Conservation (phyloP, 1,140 invertebrate species). For the Cydia amplana region DNA sequence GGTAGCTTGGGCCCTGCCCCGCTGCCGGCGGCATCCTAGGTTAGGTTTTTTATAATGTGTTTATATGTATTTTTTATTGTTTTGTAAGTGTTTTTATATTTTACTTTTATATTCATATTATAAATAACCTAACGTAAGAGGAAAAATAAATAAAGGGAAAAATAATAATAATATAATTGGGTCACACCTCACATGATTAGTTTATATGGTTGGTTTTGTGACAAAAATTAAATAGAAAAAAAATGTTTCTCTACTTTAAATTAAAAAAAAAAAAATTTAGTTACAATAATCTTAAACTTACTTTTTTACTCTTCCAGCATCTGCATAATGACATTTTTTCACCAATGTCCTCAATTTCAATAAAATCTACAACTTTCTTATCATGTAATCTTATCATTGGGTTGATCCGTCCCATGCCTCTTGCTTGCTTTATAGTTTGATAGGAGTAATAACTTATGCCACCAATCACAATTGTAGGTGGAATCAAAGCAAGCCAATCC, state of each 20-base stretch:
- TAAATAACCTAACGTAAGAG: too few species aligned
- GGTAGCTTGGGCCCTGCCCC: too few species aligned
- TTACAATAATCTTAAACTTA: too few species aligned
- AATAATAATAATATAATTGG: too few species aligned
- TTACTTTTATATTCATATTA: too few species aligned
- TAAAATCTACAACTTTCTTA: constrained; percentile 90
- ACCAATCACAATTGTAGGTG: constrained; percentile 83
- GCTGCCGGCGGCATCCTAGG: too few species aligned
- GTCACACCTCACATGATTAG: neutral
- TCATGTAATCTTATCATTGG: constrained; percentile 80
- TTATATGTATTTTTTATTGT: too few species aligned
- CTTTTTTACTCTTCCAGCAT: constrained; percentile 93
- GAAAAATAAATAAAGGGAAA: too few species aligned
- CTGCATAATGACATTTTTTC: constrained; percentile 92
- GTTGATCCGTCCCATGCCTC: constrained; percentile 78
- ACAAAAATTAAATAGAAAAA: neutral
- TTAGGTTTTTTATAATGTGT: too few species aligned
- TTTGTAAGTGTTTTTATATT: too few species aligned
- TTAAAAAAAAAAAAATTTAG: too few species aligned
- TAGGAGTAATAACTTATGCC: constrained; percentile 85
- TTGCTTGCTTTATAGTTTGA: constrained; percentile 82
- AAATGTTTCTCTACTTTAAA: too few species aligned
- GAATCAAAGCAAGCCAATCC: constrained; percentile 87
- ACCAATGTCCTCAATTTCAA: constrained; percentile 94
- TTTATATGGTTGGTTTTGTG: neutral